Evolutionary conservation across 1,140 invertebrate genomes (phyloP).

Genomic region (Magallana ariakensis): DNA sequence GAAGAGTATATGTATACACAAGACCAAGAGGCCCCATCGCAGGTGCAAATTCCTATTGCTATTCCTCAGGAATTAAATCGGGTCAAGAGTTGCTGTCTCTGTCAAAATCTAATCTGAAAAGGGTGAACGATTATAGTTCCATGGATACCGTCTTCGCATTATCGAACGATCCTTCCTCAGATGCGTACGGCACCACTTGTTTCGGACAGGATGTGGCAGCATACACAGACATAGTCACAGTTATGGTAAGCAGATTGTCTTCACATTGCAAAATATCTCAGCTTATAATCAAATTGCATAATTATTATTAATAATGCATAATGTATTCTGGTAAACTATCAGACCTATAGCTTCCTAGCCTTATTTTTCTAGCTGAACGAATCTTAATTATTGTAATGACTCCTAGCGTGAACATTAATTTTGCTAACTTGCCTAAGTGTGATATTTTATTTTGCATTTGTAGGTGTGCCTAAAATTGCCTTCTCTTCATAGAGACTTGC

Average conservation of each 20-base stretch:
- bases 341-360: too few relatives aligned
- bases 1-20: not conserved
- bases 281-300: too few relatives aligned
- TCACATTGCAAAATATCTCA: too few relatives aligned
- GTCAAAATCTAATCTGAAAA: not conserved
- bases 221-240: not conserved
- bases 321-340: too few relatives aligned
- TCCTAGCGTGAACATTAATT: too few relatives aligned
- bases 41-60: too few relatives aligned
- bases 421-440: too few relatives aligned
- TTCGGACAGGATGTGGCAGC: constrained; percentile 1
- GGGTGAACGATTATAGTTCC: not conserved
- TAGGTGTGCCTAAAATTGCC: not conserved
- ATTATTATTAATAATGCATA: too few relatives aligned
- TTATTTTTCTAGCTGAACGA: too few relatives aligned
- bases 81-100: not conserved
- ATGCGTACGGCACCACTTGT: not conserved
- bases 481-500: too few relatives aligned
- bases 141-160: not conserved
- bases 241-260: not conserved
- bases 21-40: too few relatives aligned
- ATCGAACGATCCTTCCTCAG: not conserved
- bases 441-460: not conserved
- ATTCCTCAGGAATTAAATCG: not conserved
- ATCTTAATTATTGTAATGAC: too few relatives aligned